Conservation (phyloP, 2,113 vertebrate species). For the Echinops telfairi region DNA sequence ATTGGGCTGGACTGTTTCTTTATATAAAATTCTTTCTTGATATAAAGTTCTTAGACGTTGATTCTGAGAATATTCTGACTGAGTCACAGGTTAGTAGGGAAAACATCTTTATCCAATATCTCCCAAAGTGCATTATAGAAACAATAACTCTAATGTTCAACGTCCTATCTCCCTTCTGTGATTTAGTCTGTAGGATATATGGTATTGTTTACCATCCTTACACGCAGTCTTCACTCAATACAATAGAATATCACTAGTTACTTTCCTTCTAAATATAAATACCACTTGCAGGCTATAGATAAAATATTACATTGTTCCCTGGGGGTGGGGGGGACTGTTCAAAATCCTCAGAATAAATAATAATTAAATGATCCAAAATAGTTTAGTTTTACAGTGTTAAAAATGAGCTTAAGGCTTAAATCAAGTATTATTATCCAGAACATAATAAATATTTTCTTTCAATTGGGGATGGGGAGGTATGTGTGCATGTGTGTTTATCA, state of each 20-base stretch:
- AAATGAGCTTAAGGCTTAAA: not conserved
- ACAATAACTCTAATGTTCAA: not conserved
- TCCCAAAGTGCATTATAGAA: not conserved
- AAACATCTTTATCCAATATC: not conserved
- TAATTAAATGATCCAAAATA: conserved; percentile 47
- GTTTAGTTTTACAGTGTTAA: conserved; percentile 35
- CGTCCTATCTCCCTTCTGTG: not conserved
- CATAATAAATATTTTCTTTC: conserved; percentile 50
- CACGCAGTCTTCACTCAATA: not conserved
- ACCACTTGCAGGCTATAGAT: not conserved
- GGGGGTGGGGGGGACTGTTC: not conserved
- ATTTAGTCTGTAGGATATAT: not conserved
- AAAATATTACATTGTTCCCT: not conserved
- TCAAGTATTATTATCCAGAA: conserved; percentile 61
- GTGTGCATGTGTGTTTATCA: conserved; percentile 47
- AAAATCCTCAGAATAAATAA: conserved; percentile 34
- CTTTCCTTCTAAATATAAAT: not conserved
- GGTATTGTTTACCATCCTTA: not conserved
- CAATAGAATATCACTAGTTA: not conserved
- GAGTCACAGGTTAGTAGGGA: not conserved
- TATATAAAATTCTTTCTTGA: too few species aligned
- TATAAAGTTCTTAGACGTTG: not conserved
- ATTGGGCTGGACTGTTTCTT: too few species aligned
- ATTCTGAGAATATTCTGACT: not conserved
- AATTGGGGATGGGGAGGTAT: conserved; percentile 37